Evolutionary conservation across 2,797 vertebrate species (phyloP).

Genomic region (Garrulus glandarius): DNA sequence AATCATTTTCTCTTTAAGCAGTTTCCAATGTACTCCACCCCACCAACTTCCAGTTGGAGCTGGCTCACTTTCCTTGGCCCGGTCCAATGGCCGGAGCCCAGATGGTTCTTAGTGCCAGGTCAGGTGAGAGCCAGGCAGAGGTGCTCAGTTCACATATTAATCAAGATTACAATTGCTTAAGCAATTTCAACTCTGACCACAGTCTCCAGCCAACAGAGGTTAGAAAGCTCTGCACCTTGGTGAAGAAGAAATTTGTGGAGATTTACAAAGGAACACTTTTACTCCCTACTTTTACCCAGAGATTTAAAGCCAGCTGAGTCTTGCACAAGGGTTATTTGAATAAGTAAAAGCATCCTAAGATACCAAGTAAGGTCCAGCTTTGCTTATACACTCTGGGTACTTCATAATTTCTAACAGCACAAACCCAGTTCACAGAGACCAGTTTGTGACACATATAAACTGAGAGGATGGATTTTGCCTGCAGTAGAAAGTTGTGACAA

Average conservation of each 20-base stretch:
- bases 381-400: neutral
- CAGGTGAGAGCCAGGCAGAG: neutral
- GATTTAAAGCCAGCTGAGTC: neutral
- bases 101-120: neutral
- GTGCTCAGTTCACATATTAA: neutral
- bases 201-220: neutral
- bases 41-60: neutral
- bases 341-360: neutral
- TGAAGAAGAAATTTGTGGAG: neutral
- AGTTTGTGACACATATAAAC: neutral
- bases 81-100: neutral
- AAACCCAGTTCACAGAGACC: neutral
- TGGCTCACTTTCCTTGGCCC: neutral
- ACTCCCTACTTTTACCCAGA: neutral
- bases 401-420: neutral
- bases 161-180: neutral
- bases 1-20: constrained; percentile 18
- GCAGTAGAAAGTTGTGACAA: neutral
- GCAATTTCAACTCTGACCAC: neutral
- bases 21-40: constrained; percentile 29
- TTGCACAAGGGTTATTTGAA: neutral
- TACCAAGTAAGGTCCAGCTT: neutral
- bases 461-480: neutral
- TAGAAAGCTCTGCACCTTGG: neutral
- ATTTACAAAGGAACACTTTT: neutral